phyloP scores from a whole-genome alignment of 2,888 invertebrate genomes.

The Galerucella nymphaeae region DNA sequence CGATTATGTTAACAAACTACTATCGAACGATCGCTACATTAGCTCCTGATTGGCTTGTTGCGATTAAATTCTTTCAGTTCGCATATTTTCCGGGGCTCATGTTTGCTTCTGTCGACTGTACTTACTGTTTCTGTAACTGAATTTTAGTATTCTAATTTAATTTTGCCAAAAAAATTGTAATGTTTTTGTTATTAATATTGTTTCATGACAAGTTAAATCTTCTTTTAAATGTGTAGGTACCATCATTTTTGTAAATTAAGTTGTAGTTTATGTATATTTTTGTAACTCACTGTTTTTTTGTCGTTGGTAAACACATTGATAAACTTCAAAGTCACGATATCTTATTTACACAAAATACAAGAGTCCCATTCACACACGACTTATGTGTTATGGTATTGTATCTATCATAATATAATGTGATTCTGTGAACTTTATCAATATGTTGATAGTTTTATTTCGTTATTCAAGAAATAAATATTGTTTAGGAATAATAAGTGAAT shows the following conservation, averaged over 20 bases:
- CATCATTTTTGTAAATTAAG: slow-evolving; percentile 32
- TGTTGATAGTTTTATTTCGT: slow-evolving; percentile 24
- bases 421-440: slow-evolving; percentile 20
- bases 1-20: too few relatives aligned
- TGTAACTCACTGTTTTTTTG: slow-evolving; percentile 37
- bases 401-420: background rate
- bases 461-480: slow-evolving; percentile 33
- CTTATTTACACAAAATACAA: background rate
- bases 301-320: slow-evolving; percentile 22
- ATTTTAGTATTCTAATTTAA: slow-evolving; percentile 8
- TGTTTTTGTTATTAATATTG: slow-evolving; percentile 24
- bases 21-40: too few relatives aligned
- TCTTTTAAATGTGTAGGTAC: slow-evolving; percentile 28
- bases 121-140: slow-evolving; percentile 16
- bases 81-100: too few relatives aligned
- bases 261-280: slow-evolving; percentile 46
- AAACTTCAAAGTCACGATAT: background rate
- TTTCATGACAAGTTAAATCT: slow-evolving; percentile 17
- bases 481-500: slow-evolving; percentile 17
- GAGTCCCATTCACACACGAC: too few relatives aligned
- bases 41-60: too few relatives aligned
- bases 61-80: too few relatives aligned
- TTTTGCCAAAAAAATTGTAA: slow-evolving; percentile 30
- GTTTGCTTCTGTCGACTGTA: too few relatives aligned
- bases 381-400: background rate